phyloP scores from a whole-genome alignment of 2,113 vertebrate species.

The Otolemur garnettii region DNA sequence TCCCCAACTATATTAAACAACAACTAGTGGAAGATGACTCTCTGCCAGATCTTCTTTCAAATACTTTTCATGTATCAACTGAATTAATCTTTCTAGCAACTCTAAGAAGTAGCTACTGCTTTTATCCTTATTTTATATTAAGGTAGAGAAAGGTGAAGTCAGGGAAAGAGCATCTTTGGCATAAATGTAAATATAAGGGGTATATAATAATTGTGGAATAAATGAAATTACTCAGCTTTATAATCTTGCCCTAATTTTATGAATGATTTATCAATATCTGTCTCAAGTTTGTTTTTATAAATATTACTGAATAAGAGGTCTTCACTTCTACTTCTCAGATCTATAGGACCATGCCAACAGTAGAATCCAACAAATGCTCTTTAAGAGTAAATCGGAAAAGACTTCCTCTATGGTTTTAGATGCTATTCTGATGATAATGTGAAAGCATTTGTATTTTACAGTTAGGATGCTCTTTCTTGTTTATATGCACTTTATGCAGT shows the following conservation, averaged over 20 bases:
- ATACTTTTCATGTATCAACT: not conserved
- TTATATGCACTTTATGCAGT: not conserved
- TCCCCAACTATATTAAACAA: not conserved
- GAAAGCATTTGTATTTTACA: slow-evolving; percentile 1
- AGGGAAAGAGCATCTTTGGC: not conserved
- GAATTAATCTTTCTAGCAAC: not conserved
- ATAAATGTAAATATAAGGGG: not conserved
- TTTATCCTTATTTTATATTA: not conserved
- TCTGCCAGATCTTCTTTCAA: not conserved
- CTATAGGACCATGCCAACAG: slow-evolving; percentile 16
- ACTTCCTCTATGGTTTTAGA: not conserved
- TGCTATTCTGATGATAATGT: not conserved
- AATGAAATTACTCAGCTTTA: not conserved
- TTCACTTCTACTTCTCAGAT: not conserved
- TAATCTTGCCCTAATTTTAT: slow-evolving; percentile 32
- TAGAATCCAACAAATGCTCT: not conserved
- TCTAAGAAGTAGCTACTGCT: not conserved
- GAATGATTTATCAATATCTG: slow-evolving; percentile 10
- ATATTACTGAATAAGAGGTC: not conserved
- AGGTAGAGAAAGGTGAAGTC: not conserved
- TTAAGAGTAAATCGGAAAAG: not conserved
- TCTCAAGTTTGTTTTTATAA: not conserved
- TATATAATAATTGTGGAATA: not conserved
- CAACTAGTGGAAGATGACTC: not conserved
- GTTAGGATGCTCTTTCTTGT: not conserved